Base-by-base conservation (phyloP, 2,797 vertebrate genomes). In the Dendrocincla tyrannina region DNA sequence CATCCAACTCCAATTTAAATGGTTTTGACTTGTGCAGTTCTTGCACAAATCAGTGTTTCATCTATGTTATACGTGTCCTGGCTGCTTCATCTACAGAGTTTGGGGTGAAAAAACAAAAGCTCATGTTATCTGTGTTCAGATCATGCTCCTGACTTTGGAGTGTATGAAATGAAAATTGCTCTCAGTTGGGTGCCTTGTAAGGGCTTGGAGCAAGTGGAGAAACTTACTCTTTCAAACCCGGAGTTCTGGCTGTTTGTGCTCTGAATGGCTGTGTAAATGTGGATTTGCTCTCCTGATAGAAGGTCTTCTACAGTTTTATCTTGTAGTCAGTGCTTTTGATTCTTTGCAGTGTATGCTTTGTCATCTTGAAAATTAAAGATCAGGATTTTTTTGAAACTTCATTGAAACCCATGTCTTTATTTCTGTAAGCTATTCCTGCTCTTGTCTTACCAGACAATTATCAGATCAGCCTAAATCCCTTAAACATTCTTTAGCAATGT, bases 21-120 rank as follows among this genome's bases (percentile, higher is more conserved):
- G 67, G 63, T 96, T 97, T 95, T 95, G 92, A 88, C 91, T 96
- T 17, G 62, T 94, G 70, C 58, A 90, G 63, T 44, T 90, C 35
- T 95, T 63, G 32, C 67, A 91, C n/a, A 86, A 63, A 76, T 75
- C 74, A 47, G 25, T 88, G 68, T 95, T 96, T 91, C 0, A 74
- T 88, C 91, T 88, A 44, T 24, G 44, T 73, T 91, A 23, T 91
- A 68, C 20, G 7, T 91, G 78, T 67, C 49, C 82, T 95, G 91
- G 85, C 92, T 91, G 75, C 70, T 87, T 79, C 67, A 70, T 50
- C 75, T 68, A 63, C 47, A 17, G 76, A 83, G 27, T 72, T 32
- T 52, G 49, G 74, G 68, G 70, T 64, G 63, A 85, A 91, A 85
- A 95, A 90, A 68, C 3, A 27, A 81, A 90, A 93, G 49, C 70